Evolutionary conservation across 2,888 invertebrate genomes (phyloP).

Genomic region (Dolichopus griseipennis): DNA sequence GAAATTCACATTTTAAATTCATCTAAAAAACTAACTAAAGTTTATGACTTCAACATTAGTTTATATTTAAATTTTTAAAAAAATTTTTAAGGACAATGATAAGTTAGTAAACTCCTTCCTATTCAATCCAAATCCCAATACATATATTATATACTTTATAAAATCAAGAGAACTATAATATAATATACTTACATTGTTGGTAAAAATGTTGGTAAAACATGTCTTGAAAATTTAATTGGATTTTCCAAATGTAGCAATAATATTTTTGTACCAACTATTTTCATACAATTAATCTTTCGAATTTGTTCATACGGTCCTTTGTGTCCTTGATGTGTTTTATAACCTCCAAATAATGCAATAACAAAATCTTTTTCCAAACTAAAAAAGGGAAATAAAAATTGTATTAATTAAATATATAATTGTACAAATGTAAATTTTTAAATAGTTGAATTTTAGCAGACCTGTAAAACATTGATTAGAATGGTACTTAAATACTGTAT

Average conservation of each 20-base stretch:
- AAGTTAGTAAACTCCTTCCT: too few species aligned
- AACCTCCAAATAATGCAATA: constrained; percentile 58
- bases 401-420: constrained; percentile 36
- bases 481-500: too few species aligned
- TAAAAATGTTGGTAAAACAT: constrained; percentile 57
- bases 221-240: constrained; percentile 51
- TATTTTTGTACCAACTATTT: constrained; percentile 52
- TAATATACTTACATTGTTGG: constrained; percentile 44
- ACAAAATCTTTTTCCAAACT: constrained; percentile 53
- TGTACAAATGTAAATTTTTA: constrained; percentile 12
- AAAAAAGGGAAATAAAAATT: constrained; percentile 12
- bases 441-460: too few species aligned
- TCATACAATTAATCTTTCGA: constrained; percentile 52
- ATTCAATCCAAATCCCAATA: too few species aligned
- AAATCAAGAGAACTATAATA: not conserved
- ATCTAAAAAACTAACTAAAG: too few species aligned
- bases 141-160: too few species aligned
- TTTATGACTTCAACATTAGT: too few species aligned
- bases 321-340: constrained; percentile 48
- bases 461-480: too few species aligned
- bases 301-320: constrained; percentile 63
- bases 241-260: constrained; percentile 54
- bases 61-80: too few species aligned
- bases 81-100: too few species aligned
- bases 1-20: too few species aligned